A percentile compares a stretch with the other conserved stretches of the same genome.
phyloP scores from a whole-genome alignment of 2,797 vertebrate species.

The Tokudaia tokunoshimensis region DNA sequence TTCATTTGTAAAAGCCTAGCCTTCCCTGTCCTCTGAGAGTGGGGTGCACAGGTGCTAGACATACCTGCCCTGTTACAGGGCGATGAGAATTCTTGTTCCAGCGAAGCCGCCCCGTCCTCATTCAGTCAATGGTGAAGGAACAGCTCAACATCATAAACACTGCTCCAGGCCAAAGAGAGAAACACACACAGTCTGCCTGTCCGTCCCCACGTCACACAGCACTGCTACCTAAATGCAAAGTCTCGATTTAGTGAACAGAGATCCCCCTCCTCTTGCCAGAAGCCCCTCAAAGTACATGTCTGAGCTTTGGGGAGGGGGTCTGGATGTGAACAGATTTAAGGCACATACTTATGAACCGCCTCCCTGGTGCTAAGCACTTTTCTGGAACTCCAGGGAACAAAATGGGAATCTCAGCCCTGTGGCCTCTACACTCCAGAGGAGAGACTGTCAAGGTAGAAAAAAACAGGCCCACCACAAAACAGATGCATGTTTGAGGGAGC shows the following conservation, averaged over 20 bases:
- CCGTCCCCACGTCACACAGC: neutral
- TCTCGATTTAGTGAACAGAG: neutral
- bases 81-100: neutral
- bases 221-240: neutral
- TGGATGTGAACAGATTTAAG: neutral
- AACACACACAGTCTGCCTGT: no score
- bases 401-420: neutral
- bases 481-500: neutral
- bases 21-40: fast-evolving
- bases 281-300: neutral
- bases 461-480: neutral
- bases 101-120: neutral
- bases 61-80: fast-evolving
- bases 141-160: no score
- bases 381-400: neutral
- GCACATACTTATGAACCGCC: neutral
- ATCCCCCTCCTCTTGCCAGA: neutral
- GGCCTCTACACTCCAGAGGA: neutral
- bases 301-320: no score
- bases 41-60: fast-evolving
- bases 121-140: neutral
- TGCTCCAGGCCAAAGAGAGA: neutral
- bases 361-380: fast-evolving
- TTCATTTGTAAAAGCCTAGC: neutral
- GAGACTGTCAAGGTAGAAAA: neutral